phyloP scores from a whole-genome alignment of 2,113 vertebrate species.

The Dicrurus megarhynchus region DNA sequence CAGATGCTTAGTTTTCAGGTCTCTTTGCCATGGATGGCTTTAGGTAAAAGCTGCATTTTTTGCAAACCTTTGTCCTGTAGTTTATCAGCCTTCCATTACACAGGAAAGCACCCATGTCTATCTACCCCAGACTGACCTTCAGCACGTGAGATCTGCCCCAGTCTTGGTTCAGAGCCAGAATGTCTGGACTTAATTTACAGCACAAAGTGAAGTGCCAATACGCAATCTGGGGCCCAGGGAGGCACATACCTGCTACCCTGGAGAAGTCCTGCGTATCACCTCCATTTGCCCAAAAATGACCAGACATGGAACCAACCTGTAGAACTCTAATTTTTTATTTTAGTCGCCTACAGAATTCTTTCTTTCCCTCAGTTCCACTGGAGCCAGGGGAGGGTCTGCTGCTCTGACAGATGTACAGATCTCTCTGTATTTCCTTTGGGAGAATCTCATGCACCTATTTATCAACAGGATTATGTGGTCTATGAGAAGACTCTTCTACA shows the following conservation, averaged over 20 bases:
- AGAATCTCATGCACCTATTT: neutral
- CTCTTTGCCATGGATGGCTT: neutral
- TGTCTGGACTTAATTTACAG: neutral
- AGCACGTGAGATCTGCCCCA: accelerated
- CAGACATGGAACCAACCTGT: neutral
- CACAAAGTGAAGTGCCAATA: neutral
- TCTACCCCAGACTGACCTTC: neutral
- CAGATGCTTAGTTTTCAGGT: neutral
- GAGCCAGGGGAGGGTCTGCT: neutral
- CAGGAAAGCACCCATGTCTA: neutral
- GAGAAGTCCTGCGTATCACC: neutral
- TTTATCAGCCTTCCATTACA: neutral
- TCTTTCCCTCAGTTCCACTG: neutral
- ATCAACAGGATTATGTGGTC: neutral
- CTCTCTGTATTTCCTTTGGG: neutral
- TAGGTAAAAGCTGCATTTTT: neutral
- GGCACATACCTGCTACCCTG: neutral
- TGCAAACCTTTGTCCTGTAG: neutral
- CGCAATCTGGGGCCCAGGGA: neutral
- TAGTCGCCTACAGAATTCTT: neutral
- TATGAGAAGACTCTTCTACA: neutral
- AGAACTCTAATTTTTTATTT: neutral
- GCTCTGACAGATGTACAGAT: neutral
- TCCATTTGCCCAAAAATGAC: neutral
- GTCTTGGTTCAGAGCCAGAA: neutral